These are phyloP conservation scores for Epizoanthus rinbou DNA, from an alignment of 92 coral and sea anemone genomes.

Conservation along the genomic window DNA sequence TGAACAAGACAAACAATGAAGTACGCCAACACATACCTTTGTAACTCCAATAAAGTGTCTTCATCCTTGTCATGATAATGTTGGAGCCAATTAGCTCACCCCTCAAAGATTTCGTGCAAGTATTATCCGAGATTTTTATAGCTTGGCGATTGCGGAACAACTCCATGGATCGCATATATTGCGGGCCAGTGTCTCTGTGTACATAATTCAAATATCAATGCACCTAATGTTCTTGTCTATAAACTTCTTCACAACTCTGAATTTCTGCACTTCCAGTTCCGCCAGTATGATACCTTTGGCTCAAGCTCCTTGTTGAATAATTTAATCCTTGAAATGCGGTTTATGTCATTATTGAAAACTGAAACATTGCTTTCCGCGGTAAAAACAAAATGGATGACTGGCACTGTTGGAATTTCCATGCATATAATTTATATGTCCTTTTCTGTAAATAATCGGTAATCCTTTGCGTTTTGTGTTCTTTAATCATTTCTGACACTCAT, in stretches of 20 bases:
- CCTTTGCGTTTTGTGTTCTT: background rate
- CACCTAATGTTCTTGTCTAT: background rate
- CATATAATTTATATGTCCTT: background rate
- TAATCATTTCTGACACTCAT: background rate
- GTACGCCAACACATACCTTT: background rate
- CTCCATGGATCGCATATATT: background rate
- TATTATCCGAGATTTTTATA: background rate
- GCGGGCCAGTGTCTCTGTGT: background rate
- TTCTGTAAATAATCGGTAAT: background rate
- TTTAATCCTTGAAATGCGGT: background rate
- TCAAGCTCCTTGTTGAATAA: background rate
- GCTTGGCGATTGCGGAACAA: conserved; percentile 10
- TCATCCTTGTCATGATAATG: background rate
- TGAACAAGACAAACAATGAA: no score
- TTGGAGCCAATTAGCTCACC: background rate
- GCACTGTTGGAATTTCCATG: background rate
- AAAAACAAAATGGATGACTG: background rate
- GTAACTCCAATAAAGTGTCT: background rate
- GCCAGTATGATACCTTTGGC: no score
- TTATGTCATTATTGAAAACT: background rate
- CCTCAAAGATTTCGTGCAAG: background rate
- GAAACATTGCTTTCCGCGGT: background rate
- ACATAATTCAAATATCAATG: conserved; percentile 12
- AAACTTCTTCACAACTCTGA: no score
- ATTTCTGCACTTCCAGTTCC: no score